Conservation (phyloP, 2,797 vertebrate species). For the Eleutherodactylus coqui region DNA sequence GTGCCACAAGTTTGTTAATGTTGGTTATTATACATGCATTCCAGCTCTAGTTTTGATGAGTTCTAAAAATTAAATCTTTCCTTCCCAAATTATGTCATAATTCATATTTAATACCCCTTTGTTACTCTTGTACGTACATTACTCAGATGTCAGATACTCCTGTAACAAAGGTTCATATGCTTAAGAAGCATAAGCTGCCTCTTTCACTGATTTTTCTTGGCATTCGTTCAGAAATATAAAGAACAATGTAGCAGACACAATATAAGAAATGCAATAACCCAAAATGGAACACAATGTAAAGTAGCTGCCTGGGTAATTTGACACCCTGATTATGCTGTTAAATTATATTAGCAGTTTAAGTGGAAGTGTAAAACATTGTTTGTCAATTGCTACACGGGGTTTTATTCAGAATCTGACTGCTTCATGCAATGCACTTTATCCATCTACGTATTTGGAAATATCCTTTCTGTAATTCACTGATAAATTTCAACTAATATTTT, state of each 20-base stretch:
- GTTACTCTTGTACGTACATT: neutral
- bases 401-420: neutral
- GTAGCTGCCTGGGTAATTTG: constrained; percentile 30
- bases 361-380: constrained; percentile 26
- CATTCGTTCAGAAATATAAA: constrained; percentile 30
- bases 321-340: constrained; percentile 40
- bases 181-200: neutral
- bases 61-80: constrained; percentile 2
- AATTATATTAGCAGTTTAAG: constrained; percentile 39
- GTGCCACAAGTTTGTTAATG: no score
- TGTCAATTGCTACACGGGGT: constrained; percentile 13
- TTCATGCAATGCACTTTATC: neutral
- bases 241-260: constrained; percentile 33
- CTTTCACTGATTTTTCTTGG: constrained; percentile 16
- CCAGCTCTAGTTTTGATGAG: neutral
- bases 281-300: constrained; percentile 43
- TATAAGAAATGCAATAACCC: constrained; percentile 29
- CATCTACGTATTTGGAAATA: neutral
- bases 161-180: neutral
- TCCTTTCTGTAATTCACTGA: neutral
- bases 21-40: no score
- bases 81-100: neutral
- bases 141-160: neutral
- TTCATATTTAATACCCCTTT: constrained; percentile 12
- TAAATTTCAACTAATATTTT: neutral